Base-by-base conservation (phyloP, 2,797 vertebrate genomes). In the Sebastes nivosus region DNA sequence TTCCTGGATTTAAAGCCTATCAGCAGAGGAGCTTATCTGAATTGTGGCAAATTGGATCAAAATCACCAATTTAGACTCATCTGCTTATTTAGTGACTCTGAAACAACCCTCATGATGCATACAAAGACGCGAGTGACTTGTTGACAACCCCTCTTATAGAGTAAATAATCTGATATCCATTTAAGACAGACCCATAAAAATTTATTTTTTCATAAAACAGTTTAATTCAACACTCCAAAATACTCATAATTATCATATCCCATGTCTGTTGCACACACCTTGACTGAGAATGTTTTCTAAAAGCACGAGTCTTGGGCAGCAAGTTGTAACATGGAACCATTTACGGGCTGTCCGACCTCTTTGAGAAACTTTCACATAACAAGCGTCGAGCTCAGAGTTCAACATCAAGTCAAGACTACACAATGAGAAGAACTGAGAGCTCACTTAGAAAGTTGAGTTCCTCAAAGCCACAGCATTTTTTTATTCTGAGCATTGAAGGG, bases 21-120 rank as follows among this genome's bases (percentile, higher is more conserved):
- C 64, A 90, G 82, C 65, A 89, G 87, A 81, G 89, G 82, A 92
- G 91, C 89, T 87, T 83, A 89, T 92, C 88, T 90, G 90, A 90
- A 87, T 74, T 24, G 50, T 69, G 30, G 59, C 8, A 34, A 42
- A 30, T 11, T 50, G 29, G 13, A 69, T 29, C 3, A 50, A 79
- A 72, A 80, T 58, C 11, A 38, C 14, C 24, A 67, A 27, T 71
- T 64, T 22, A 18, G 20, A 57, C 36, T 10, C 20, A 1, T 38
- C 36, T 75, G 13, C n/a, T 83, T 61, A 67, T 80, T 73, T 77
- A 20, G 4, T 72, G 67, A 79, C 58, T 30, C 16, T 34, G 25
- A 63, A 67, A 72, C 6, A 61, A 9, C 9, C 27, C 8, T 29
- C 8, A 14, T 22, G 18, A 52, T 66, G 16, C 22, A 68, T 20